A percentile compares a stretch with the other conserved stretches of the same genome.
phyloP scores from a whole-genome alignment of 1,140 invertebrate species.

The Drosophila teissieri region DNA sequence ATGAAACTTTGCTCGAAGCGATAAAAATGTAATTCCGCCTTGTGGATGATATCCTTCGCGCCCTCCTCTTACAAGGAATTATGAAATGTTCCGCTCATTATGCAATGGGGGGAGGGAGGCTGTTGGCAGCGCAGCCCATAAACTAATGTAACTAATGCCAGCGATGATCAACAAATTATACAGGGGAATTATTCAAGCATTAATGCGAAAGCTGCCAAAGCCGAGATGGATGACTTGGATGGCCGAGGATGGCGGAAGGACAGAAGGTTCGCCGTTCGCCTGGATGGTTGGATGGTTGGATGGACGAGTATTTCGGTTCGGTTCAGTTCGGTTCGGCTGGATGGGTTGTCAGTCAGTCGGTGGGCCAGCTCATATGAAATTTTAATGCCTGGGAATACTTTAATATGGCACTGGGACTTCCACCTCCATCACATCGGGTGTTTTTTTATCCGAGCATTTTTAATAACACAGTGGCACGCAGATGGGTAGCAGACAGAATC shows the following conservation, averaged over 20 bases:
- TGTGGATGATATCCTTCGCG: neutral
- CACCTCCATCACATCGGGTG: neutral
- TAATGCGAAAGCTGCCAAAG: conserved; percentile 77
- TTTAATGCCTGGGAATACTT: conserved; percentile 80
- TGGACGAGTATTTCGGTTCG: conserved; percentile 36
- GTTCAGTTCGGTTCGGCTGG: conserved; percentile 24
- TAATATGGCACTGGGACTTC: conserved; percentile 67
- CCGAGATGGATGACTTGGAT: conserved; percentile 70
- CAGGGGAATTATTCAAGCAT: conserved; percentile 75
- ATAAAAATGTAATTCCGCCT: neutral
- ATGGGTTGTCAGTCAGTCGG: conserved; percentile 51
- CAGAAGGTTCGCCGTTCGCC: conserved; percentile 19
- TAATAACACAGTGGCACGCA: conserved; percentile 71
- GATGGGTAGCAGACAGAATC: conserved; percentile 59
- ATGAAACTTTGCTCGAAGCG: neutral
- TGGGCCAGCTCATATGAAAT: conserved; percentile 68
- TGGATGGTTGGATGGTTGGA: conserved; percentile 35
- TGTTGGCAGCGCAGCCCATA: conserved; percentile 23
- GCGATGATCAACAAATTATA: conserved; percentile 67
- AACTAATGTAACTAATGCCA: conserved; percentile 74
- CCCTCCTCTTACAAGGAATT: conserved; percentile 17
- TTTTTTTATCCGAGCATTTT: conserved; percentile 53
- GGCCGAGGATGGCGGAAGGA: neutral
- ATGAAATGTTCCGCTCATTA: conserved; percentile 57
- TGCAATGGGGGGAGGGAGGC: conserved; percentile 5